Percentiles rank a stretch among this genome's conserved stretches.
These are phyloP conservation scores for Phoebastria nigripes DNA, from an alignment of 2,797 vertebrate genomes.

Conservation along the genomic window DNA sequence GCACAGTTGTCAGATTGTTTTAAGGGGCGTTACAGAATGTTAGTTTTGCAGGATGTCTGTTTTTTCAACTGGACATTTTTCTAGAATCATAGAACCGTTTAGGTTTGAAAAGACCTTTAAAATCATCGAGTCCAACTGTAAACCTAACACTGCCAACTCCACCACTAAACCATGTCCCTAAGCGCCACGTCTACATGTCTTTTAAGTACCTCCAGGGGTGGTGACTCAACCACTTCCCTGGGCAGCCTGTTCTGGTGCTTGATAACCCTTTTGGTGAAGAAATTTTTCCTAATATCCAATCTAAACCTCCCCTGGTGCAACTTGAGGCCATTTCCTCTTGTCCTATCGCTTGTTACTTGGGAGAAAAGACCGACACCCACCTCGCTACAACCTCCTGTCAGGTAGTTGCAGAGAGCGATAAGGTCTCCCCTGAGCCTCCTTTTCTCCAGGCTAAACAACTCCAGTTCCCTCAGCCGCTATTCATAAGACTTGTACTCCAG, in stretches of 20 bases:
- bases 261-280: background rate
- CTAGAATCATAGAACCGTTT: background rate
- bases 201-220: background rate
- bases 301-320: background rate
- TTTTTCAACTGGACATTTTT: background rate
- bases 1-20: background rate
- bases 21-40: background rate
- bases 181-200: fast-evolving
- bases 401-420: too few relatives aligned
- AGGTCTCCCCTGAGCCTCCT: too few relatives aligned
- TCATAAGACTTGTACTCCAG: too few relatives aligned
- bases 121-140: fast-evolving
- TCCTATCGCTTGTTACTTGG: too few relatives aligned
- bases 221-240: background rate
- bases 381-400: too few relatives aligned
- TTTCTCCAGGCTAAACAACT: too few relatives aligned
- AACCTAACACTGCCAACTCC: background rate
- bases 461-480: too few relatives aligned
- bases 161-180: background rate
- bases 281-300: background rate
- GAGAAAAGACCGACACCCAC: too few relatives aligned
- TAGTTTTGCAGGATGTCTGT: background rate
- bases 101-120: background rate
- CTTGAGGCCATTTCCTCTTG: too few relatives aligned
- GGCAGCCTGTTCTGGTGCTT: background rate